Conservation (phyloP, 1,140 invertebrate species). For the Eupristina koningsbergeri region DNA sequence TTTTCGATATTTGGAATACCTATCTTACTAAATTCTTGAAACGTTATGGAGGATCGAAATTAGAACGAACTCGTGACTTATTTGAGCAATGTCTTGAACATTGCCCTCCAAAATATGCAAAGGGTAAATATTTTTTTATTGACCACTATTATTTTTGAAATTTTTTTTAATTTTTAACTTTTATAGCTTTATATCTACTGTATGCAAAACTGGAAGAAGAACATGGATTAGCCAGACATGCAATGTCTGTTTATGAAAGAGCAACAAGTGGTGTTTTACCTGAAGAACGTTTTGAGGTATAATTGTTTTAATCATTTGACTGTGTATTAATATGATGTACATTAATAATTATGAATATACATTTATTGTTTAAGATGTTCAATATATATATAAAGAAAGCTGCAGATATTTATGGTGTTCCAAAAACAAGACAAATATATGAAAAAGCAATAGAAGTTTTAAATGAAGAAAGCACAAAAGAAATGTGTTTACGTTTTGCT, state of each 20-base stretch:
- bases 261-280: constrained; percentile 92
- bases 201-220: constrained; percentile 99
- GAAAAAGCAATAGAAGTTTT: constrained; percentile 97
- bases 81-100: constrained; percentile 99
- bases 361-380: constrained; percentile 83
- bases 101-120: constrained; percentile 95
- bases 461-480: constrained; percentile 90
- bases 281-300: constrained; percentile 92
- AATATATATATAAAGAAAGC: constrained; percentile 99
- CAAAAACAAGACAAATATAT: constrained; percentile 97
- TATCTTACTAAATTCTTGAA: constrained; percentile 98
- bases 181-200: constrained; percentile 88
- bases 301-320: neutral
- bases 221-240: constrained; percentile 95
- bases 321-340: constrained; percentile 29
- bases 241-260: constrained; percentile 98
- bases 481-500: constrained; percentile 97
- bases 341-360: constrained; percentile 14
- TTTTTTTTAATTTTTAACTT: constrained; percentile 5
- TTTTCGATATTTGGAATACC: constrained; percentile 99
- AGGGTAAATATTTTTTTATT: constrained; percentile 74
- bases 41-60: constrained; percentile 94
- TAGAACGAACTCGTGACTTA: constrained; percentile 96
- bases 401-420: constrained; percentile 96
- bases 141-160: neutral